Base-by-base conservation (phyloP, 2,888 invertebrate species). In the Ernsta delagoae region DNA sequence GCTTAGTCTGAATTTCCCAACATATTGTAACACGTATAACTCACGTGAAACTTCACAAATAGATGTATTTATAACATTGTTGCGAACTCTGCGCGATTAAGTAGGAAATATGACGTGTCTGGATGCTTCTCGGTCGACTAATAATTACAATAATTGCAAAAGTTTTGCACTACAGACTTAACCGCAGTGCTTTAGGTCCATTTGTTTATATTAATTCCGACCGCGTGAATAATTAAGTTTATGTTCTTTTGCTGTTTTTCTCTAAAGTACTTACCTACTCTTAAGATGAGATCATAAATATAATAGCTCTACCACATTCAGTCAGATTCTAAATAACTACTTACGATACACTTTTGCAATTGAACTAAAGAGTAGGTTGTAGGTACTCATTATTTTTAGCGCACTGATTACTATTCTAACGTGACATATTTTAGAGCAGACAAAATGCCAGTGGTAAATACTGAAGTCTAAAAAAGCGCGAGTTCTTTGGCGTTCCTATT, bases 81-180 rank as follows among this genome's bases (percentile, higher is more conserved):
- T 81, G 83, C 81, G 82, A 89, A 87, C 87, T 88, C 83, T 70
- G 82, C 75, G 79, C 86, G 83, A 88, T 89, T 90, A 91, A 92
- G 86, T 89, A 87, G 88, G 82, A 90, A 92, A 90, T 92, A 92
- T 90, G 87, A 89, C 82, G 85, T 79, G 85, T 75, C 82, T 83
- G 83, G 84, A 85, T 85, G 87, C 83, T 85, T 83, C 85, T 86
- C 85, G 82, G 86, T 87, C 85, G 83, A 79, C 83, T 86, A 87
- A 83, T 90, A 90, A 90, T 91, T 89, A 89, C 85, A 88, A 88
- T 92, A 90, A 92, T 91, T 90, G 87, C 90, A 81, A 89, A 92
- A 93, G 83, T 92, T 91, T 86, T 81, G 76, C 85, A 84, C 85
- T 84, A 82, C 83, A 83, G 81, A 78, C 85, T 87, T 84, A 85